phyloP scores from a whole-genome alignment of 2,888 invertebrate genomes.

The Nyleta sp. region DNA sequence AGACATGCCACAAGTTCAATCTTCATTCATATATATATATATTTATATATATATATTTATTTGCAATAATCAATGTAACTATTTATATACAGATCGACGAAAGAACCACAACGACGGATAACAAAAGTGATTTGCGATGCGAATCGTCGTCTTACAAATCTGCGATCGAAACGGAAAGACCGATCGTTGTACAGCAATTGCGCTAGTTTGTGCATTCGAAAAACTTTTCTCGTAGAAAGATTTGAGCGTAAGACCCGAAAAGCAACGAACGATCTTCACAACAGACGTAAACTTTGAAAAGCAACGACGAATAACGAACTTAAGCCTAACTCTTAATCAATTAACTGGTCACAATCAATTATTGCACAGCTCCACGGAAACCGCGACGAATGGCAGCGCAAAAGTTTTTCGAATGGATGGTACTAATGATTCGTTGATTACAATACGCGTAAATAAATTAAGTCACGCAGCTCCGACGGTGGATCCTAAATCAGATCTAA shows the following conservation, averaged over 20 bases:
- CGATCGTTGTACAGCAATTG: slow-evolving; percentile 45
- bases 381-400: background rate
- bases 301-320: slow-evolving; percentile 33
- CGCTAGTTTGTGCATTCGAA: slow-evolving; percentile 64
- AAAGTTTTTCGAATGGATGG: background rate
- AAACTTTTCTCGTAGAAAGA: slow-evolving; percentile 54
- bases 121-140: slow-evolving; percentile 73
- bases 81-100: slow-evolving; percentile 80
- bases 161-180: slow-evolving; percentile 26
- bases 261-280: background rate
- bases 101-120: slow-evolving; percentile 78
- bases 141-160: slow-evolving; percentile 47
- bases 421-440: background rate
- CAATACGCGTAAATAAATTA: slow-evolving; percentile 27
- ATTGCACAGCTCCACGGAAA: background rate
- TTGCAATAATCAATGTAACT: slow-evolving; percentile 79
- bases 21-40: slow-evolving; percentile 10
- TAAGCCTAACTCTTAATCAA: slow-evolving; percentile 29
- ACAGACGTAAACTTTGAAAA: slow-evolving; percentile 54
- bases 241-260: slow-evolving; percentile 43
- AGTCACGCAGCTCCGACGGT: background rate
- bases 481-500: slow-evolving; percentile 4
- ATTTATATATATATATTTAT: slow-evolving; percentile 70
- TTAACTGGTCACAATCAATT: background rate
- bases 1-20: slow-evolving; percentile 41